These are phyloP conservation scores for Ectemnius continuus DNA, from an alignment of 2,888 invertebrate species.

Conservation along the genomic window DNA sequence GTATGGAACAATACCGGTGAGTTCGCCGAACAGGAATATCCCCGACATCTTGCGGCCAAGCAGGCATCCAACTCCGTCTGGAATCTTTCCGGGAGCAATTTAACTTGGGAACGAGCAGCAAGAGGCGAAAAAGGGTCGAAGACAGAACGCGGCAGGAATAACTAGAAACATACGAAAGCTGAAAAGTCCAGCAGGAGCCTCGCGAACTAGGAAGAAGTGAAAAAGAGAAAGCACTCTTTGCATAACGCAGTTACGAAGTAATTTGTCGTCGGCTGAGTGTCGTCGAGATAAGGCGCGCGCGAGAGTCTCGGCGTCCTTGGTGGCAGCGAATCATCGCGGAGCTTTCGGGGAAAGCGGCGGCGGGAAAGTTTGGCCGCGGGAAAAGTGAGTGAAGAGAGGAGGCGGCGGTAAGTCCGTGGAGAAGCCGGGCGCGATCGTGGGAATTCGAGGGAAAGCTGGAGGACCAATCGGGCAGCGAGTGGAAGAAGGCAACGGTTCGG, in stretches of 20 bases:
- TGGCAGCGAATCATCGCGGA: background rate
- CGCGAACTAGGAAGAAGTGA: background rate
- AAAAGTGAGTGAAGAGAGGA: no score
- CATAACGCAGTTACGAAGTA: constrained; percentile 57
- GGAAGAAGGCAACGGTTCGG: constrained; percentile 22
- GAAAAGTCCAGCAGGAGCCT: background rate
- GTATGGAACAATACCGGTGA: constrained; percentile 17
- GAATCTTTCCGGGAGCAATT: constrained; percentile 59
- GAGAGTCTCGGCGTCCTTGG: background rate
- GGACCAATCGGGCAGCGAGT: no score
- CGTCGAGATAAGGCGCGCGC: constrained; percentile 31
- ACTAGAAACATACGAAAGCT: constrained; percentile 14
- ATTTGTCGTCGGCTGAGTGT: constrained; percentile 41
- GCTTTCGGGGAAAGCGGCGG: background rate
- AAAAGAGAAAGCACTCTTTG: constrained; percentile 41
- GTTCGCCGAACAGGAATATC: background rate
- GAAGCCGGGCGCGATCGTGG: background rate
- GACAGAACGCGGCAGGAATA: background rate
- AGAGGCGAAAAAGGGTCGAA: background rate
- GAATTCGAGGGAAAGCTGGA: background rate
- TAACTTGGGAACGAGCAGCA: constrained; percentile 45
- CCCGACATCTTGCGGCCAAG: constrained; percentile 7
- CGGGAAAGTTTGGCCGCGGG: no score
- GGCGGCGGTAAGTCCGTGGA: background rate
- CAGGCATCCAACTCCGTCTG: constrained; percentile 13